Percentiles rank a stretch among this genome's conserved stretches.
Conservation (phyloP, 2,797 vertebrate genomes). For the Garrulus glandarius region DNA sequence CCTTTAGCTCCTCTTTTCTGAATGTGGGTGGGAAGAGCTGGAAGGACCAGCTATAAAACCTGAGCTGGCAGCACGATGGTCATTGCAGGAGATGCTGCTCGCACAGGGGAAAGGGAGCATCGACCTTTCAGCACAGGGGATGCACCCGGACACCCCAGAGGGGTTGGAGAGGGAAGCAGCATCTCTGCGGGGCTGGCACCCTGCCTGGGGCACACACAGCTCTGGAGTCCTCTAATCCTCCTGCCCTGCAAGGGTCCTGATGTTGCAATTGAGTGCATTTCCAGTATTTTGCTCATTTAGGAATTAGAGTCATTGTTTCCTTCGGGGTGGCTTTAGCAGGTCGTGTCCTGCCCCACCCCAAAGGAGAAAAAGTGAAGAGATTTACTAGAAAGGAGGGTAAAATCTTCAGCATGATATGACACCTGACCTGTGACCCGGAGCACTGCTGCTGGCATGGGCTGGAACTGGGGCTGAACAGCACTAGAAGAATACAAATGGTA, state of each 20-base stretch:
- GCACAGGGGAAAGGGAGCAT: not conserved
- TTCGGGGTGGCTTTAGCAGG: not conserved
- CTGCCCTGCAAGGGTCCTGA: not conserved
- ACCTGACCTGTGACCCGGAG: not conserved
- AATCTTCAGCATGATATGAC: not conserved
- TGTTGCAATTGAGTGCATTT: not conserved
- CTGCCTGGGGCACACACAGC: not conserved
- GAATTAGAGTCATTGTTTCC: not conserved
- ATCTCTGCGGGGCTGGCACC: not conserved
- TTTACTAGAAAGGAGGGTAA: not conserved
- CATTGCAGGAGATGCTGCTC: not conserved
- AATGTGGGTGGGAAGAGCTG: not conserved
- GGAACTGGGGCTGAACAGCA: not conserved
- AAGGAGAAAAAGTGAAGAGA: not conserved
- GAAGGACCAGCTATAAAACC: not conserved
- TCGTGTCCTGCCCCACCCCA: not conserved
- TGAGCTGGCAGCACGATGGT: not conserved
- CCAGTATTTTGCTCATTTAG: not conserved
- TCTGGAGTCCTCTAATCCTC: not conserved
- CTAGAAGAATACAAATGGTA: not conserved
- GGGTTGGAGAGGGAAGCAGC: not conserved
- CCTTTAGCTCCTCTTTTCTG: conserved; percentile 24
- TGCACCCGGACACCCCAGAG: rapidly evolving
- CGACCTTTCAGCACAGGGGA: rapidly evolving
- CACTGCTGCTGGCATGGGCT: not conserved